Conservation (phyloP, 2,113 vertebrate species). For the Nipponia nippon region DNA sequence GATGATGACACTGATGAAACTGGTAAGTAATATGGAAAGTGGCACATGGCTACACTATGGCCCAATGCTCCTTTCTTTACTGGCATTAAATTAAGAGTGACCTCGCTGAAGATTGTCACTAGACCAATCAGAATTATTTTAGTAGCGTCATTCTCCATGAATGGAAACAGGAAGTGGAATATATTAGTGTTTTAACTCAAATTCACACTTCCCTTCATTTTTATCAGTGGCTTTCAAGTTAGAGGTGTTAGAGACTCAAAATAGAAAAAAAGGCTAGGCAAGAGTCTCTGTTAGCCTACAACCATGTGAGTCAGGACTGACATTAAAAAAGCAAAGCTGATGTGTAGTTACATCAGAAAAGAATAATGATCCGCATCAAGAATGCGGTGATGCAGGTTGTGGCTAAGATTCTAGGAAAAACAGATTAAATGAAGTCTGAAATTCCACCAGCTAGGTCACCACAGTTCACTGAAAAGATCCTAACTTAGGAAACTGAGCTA, state of each 20-base stretch:
- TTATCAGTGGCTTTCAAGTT: neutral
- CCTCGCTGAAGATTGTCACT: fast-evolving
- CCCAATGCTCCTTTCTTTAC: neutral
- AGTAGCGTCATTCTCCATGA: fast-evolving
- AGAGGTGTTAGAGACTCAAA: neutral
- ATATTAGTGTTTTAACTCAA: neutral
- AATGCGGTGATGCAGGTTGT: neutral
- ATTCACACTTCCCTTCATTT: neutral
- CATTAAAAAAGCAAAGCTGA: neutral
- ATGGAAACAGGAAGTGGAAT: neutral
- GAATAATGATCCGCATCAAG: neutral
- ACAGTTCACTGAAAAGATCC: neutral
- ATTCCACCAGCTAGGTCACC: neutral
- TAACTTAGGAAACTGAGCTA: neutral
- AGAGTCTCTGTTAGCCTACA: neutral
- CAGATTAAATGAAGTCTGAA: neutral
- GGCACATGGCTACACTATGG: neutral
- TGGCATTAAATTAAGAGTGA: neutral
- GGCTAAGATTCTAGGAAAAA: neutral
- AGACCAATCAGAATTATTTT: neutral
- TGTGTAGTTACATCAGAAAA: neutral
- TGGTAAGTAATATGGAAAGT: neutral
- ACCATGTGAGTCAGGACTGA: neutral
- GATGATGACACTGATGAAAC: neutral
- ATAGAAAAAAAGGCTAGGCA: neutral